Conservation (phyloP, 2,113 vertebrate genomes). For the Anseranas semipalmata region DNA sequence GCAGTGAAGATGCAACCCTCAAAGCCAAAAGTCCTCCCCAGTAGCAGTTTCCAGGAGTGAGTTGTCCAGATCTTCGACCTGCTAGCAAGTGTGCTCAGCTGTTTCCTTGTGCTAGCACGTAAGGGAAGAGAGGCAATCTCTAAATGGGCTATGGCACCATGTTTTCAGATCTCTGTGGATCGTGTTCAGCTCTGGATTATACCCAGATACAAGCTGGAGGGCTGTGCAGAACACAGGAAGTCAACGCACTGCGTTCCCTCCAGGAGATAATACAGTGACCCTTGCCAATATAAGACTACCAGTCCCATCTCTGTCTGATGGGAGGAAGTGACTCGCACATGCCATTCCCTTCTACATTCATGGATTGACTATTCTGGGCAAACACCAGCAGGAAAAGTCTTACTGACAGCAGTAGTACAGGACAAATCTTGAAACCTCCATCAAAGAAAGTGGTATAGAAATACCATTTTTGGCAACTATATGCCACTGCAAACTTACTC, state of each 20-base stretch:
- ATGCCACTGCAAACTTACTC: not conserved
- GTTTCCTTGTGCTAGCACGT: not conserved
- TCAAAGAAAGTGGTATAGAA: not conserved
- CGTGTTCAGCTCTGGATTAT: not conserved
- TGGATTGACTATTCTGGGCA: not conserved
- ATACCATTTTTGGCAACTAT: fast-evolving
- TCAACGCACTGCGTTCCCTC: fast-evolving
- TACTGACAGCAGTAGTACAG: not conserved
- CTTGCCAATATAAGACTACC: not conserved
- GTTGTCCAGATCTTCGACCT: not conserved
- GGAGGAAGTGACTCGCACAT: not conserved
- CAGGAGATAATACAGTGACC: not conserved
- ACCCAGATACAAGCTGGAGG: not conserved
- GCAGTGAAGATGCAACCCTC: not conserved
- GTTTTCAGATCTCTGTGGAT: not conserved
- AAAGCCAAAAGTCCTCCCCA: not conserved
- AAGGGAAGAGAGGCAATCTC: not conserved
- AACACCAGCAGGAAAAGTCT: not conserved
- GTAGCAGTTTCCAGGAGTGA: not conserved
- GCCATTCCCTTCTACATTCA: not conserved
- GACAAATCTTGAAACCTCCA: not conserved
- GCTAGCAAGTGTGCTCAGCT: not conserved
- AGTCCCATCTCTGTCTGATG: not conserved
- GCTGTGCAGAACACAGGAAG: not conserved
- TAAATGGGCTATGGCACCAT: not conserved